Base-by-base conservation (phyloP, 92 coral and sea anemone species). In the Palythoa grandis region DNA sequence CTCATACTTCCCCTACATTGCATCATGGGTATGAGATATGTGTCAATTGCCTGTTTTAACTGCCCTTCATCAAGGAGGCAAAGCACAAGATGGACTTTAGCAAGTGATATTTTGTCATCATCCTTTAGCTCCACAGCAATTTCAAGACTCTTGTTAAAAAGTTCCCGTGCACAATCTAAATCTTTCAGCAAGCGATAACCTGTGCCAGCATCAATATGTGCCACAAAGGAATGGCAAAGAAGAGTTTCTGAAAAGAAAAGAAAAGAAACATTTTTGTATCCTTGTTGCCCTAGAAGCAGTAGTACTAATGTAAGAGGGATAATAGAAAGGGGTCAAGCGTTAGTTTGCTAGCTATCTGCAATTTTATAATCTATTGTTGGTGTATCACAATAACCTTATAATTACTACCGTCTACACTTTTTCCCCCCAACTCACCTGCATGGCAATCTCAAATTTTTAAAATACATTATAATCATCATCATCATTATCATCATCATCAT, bases 21-120 rank as follows among this genome's bases (percentile, higher is more conserved):
- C 87, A 85, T 70, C 78, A 91, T 82, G 22, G 90, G 92, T 13
- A 39, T 19, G 19, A 91, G 87, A 37, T 89, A 91, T 10, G 71
- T 37, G 1, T 91, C 82, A 15, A 86, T 82, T 14, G 94, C 92
- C 52, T 85, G 78, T 77, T 80, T 91, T 39, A 91, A 63, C 24
- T 91, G 92, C 1, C 94, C 94, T 25, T 90, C 85, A 70, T 91
- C 94, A 25, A 91, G 79, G 73, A 91, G 89, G 73, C 94, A 91
- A 54, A 86, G 63, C 63, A 88, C 94, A 20, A 91, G 88, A 60
- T 86, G 85, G 16, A 88, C 76, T 79, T 88, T 91, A 16, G 94
- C 92, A 12, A 82, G 65, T 15, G 77, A 24, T 77, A 74, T 83
- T 56, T 65, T 77, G 67, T 91, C 90, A 75, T 52, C 25, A 70